Conservation (phyloP, 1,140 invertebrate species). For the Sycophila sp. region DNA sequence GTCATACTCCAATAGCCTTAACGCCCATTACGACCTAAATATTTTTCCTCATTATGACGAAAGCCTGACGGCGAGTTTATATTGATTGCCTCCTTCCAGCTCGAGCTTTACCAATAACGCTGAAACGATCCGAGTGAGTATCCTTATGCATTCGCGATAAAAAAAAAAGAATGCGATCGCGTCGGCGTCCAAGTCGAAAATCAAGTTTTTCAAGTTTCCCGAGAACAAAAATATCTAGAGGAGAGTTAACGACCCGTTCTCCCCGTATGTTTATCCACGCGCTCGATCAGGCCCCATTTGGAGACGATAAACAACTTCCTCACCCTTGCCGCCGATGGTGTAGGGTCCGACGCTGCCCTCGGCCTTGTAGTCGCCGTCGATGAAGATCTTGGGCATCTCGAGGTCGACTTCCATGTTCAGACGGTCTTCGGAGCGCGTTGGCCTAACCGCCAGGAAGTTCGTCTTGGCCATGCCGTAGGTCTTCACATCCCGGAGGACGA, state of each 20-base stretch:
- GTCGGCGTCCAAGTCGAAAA: too few species aligned
- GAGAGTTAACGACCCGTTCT: too few species aligned
- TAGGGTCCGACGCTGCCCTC: constrained; percentile 64
- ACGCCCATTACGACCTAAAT: constrained; percentile 29
- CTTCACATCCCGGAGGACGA: constrained; percentile 61
- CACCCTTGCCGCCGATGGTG: constrained; percentile 66
- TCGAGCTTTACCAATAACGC: too few species aligned
- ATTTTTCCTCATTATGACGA: constrained; percentile 15
- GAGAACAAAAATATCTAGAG: too few species aligned
- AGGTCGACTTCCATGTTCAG: constrained; percentile 69
- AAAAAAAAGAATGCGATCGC: neutral
- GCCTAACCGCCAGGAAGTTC: constrained; percentile 67
- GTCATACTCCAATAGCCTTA: constrained; percentile 22
- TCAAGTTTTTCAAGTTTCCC: too few species aligned
- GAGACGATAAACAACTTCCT: too few species aligned
- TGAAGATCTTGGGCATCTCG: constrained; percentile 59
- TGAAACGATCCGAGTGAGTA: too few species aligned
- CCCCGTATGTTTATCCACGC: too few species aligned
- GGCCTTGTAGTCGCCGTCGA: constrained; percentile 66
- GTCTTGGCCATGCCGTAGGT: constrained; percentile 63
- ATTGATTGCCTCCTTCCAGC: neutral
- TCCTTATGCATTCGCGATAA: too few species aligned
- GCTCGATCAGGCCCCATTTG: too few species aligned
- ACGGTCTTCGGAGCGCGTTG: constrained; percentile 62
- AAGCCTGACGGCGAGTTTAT: neutral